These are phyloP conservation scores for Oryzias javanicus DNA, from an alignment of 2,113 vertebrate genomes.

Conservation along the genomic window DNA sequence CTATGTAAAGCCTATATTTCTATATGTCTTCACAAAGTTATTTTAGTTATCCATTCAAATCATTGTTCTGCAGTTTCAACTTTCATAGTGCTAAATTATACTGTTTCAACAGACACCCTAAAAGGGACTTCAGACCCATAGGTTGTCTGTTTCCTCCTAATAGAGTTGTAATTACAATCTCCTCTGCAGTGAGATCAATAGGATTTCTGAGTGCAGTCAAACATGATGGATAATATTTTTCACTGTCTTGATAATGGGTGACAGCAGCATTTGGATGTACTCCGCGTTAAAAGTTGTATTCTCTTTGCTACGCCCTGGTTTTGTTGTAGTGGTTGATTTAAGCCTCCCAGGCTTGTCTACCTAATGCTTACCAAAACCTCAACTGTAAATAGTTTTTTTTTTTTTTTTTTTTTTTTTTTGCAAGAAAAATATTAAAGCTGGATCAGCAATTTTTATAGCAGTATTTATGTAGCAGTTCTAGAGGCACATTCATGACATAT, in stretches of 20 bases:
- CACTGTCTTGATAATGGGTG: conserved; percentile 31
- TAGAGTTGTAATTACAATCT: conserved; percentile 50
- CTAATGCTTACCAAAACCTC: neutral
- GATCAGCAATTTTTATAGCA: no score
- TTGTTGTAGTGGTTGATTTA: conserved; percentile 29
- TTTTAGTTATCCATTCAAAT: no score
- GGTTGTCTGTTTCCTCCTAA: conserved; percentile 21
- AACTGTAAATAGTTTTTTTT: no score
- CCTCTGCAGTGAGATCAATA: conserved; percentile 31
- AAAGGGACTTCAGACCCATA: conserved; percentile 1
- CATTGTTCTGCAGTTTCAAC: no score
- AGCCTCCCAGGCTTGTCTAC: conserved; percentile 10
- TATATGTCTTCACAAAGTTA: no score
- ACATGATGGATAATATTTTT: conserved; percentile 47
- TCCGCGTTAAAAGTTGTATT: conserved; percentile 33
- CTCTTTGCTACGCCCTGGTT: conserved; percentile 37
- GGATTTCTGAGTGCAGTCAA: conserved; percentile 40
- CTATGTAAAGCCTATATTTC: no score
- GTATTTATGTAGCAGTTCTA: no score
- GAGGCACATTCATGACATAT: no score
- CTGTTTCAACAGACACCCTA: neutral
- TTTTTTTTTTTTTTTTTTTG: no score
- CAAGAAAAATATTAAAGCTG: no score
- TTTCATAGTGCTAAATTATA: no score
- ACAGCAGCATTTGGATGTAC: conserved; percentile 36